Base-by-base conservation (phyloP, 2,888 invertebrate genomes). In the Tenthredo amoena region DNA sequence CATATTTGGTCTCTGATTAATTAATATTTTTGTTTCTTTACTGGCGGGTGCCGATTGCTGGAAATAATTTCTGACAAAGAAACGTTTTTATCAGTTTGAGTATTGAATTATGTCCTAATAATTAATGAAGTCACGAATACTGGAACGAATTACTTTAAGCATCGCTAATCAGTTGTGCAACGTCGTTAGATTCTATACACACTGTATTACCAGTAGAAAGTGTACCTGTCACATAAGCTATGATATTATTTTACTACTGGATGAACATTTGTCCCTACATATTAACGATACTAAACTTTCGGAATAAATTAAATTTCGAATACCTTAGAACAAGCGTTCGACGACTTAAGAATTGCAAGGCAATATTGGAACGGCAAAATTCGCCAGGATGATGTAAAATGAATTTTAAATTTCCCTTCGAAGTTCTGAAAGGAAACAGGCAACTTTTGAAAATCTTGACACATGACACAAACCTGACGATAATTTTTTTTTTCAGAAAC, bases 91-190 rank as follows among this genome's bases (percentile, higher is more conserved):
- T 77, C 62, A 26, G 0, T 58, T 10, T 26, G 31, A 62, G 7
- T 81, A 4, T 62, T 62, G 21, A 37, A 40, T 58, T n/a, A 68
- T 31, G 10, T 47, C 26, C 18, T 21, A 10, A 68, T 43, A 68
- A 50, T 50, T 40, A 83, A 47, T 83, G 26, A 37, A 68, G 68
- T 68, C 83, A 83, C 83, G 83, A 68, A 68, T 71, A 71, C 83
- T 47, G 83, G 83, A 82, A 83, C 31, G 40, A 68, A 68, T 68
- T 68, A 50, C 83, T 18, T 34, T 10, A n/a, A n/a, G 81, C 68
- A 47, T 83, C 37, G 62, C 40, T 31, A 68, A 71, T 83, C 81
- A 62, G 68, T 83, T 83, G 83, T 83, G 83, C 83, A 83, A 83
- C 31, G 15, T 62, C 37, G 21, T 62, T 62, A 62, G 26, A 21